Conservation (phyloP, 2,113 vertebrate species). For the Ceyx melanurus region DNA sequence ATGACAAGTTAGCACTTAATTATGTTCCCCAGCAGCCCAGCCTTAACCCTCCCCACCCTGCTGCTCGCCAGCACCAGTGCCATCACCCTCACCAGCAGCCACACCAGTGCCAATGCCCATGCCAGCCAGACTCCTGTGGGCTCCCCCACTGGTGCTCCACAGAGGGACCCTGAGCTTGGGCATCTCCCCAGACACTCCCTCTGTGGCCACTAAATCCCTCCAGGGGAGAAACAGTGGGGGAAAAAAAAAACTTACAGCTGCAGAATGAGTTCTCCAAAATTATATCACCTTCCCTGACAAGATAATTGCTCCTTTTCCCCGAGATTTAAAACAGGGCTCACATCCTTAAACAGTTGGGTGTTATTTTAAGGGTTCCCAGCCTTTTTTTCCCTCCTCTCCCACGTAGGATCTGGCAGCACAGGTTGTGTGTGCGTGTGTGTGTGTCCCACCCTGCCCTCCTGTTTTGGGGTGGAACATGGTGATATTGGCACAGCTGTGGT, state of each 20-base stretch:
- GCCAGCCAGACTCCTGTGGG: no score
- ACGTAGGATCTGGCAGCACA: background rate
- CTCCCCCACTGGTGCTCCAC: no score
- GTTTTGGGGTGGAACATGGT: background rate
- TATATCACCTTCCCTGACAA: slow-evolving; percentile 76
- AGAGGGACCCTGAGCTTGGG: background rate
- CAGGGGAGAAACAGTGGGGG: slow-evolving; percentile 7
- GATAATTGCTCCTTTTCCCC: slow-evolving; percentile 79
- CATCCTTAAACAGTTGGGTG: slow-evolving; percentile 62
- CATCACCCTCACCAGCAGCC: fast-evolving
- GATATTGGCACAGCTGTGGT: fast-evolving
- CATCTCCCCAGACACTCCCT: fast-evolving
- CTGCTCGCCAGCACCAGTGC: background rate
- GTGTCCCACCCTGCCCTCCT: no score
- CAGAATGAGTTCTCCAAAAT: slow-evolving; percentile 75
- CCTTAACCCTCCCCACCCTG: background rate
- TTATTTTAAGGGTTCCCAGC: slow-evolving; percentile 67
- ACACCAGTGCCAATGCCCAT: fast-evolving
- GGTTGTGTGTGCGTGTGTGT: no score
- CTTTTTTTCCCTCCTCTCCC: background rate
- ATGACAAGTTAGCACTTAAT: slow-evolving; percentile 82
- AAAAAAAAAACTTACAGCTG: slow-evolving; percentile 55
- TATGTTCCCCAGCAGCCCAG: slow-evolving; percentile 58
- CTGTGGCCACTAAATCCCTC: slow-evolving; percentile 65
- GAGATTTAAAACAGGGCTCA: slow-evolving; percentile 72